Evolutionary conservation across 2,113 vertebrate species (phyloP).

Genomic region (Otocyon megalotis): DNA sequence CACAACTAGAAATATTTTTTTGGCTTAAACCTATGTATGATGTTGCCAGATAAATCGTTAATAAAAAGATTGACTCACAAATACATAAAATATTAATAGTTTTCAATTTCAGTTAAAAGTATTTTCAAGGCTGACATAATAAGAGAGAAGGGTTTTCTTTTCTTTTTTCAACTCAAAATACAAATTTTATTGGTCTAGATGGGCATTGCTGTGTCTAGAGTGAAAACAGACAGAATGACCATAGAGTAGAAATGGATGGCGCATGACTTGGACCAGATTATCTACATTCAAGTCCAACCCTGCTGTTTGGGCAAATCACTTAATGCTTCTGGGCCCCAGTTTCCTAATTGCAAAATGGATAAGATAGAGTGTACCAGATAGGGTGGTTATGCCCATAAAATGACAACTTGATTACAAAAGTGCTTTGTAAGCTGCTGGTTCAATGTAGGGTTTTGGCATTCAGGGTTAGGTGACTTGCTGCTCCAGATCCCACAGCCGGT

Average conservation of each 20-base stretch:
- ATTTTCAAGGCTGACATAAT: neutral
- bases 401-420: neutral
- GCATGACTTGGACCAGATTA: neutral
- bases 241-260: neutral
- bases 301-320: neutral
- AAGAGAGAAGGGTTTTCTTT: neutral
- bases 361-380: neutral
- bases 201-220: neutral
- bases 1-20: neutral
- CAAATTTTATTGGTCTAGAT: neutral
- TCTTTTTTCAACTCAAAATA: neutral
- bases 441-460: neutral
- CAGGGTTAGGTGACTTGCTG: neutral
- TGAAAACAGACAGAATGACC: neutral
- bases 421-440: neutral
- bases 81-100: slow-evolving; percentile 1
- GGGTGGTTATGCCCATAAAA: neutral
- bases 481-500: neutral
- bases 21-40: neutral
- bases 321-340: neutral
- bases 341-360: neutral
- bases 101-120: slow-evolving; percentile 37
- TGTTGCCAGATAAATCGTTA: neutral
- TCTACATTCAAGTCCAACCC: neutral
- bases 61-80: neutral